Evolutionary conservation across 1,140 invertebrate genomes (phyloP).

Genomic region (Schlechtendalia chinensis): DNA sequence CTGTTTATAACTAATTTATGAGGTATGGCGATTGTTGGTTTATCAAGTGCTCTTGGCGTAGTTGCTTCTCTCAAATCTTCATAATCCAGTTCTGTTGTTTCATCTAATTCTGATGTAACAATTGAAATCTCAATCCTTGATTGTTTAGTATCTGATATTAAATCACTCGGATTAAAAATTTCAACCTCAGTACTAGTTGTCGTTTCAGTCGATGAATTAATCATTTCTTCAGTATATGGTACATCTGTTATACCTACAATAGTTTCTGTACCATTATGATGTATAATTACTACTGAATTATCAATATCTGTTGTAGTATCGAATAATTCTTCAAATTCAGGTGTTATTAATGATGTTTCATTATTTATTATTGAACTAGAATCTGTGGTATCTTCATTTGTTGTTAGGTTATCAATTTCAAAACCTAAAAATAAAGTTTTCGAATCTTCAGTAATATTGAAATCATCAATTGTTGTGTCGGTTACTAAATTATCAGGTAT

Average conservation of each 20-base stretch:
- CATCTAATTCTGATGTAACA: background rate
- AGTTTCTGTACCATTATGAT: slow-evolving; percentile 40
- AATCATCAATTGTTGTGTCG: background rate
- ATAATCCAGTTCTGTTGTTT: slow-evolving; percentile 8
- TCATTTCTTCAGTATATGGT: background rate
- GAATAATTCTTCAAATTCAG: slow-evolving; percentile 39
- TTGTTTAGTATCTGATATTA: background rate
- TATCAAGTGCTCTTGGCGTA: background rate
- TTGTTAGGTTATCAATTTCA: slow-evolving; percentile 32
- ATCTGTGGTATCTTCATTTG: background rate
- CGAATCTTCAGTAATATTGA: background rate
- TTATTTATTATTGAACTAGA: background rate
- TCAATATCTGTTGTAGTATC: slow-evolving; percentile 30
- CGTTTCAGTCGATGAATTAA: background rate
- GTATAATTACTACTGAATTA: slow-evolving; percentile 31
- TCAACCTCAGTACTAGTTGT: slow-evolving; percentile 16
- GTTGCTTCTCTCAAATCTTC: slow-evolving; percentile 10
- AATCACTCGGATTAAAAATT: slow-evolving; percentile 33
- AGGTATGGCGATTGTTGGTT: slow-evolving; percentile 16
- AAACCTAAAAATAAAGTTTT: slow-evolving; percentile 30
- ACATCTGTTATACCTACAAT: background rate
- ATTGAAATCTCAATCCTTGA: slow-evolving; percentile 11
- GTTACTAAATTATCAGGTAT: slow-evolving; percentile 1
- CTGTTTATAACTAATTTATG: slow-evolving; percentile 6
- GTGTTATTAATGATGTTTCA: background rate